Conservation (phyloP, 2,797 vertebrate species). For the Erethizon dorsatum region DNA sequence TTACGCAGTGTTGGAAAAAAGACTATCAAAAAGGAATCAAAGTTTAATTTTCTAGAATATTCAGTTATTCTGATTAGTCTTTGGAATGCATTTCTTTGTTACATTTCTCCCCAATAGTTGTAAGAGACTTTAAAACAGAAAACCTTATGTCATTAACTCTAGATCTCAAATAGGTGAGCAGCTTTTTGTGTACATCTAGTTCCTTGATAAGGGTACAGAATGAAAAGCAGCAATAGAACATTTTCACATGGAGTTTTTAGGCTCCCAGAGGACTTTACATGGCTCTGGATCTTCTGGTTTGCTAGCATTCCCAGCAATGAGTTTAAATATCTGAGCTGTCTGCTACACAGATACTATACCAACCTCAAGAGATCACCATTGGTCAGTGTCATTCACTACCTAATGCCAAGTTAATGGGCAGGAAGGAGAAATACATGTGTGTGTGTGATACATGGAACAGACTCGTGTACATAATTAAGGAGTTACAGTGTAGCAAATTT, state of each 20-base stretch:
- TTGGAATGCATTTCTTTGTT: slow-evolving; percentile 48
- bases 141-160: not conserved
- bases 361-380: slow-evolving; percentile 8
- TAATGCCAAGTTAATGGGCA: slow-evolving; percentile 69
- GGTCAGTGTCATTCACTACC: slow-evolving; percentile 40
- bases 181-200: not conserved
- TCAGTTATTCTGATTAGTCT: not conserved
- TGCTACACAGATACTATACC: not conserved
- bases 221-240: not conserved
- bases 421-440: slow-evolving; percentile 17
- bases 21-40: not conserved
- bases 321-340: slow-evolving; percentile 44
- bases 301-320: slow-evolving; percentile 1
- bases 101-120: slow-evolving; percentile 10
- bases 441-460: not conserved
- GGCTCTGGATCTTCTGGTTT: slow-evolving; percentile 44
- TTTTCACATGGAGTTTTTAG: not conserved
- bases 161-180: slow-evolving; percentile 37
- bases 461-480: not conserved
- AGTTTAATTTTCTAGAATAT: not conserved
- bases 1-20: not conserved
- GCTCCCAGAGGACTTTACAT: not conserved
- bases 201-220: slow-evolving; percentile 21
- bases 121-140: slow-evolving; percentile 58
- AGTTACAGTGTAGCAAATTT: slow-evolving; percentile 10